These are phyloP conservation scores for Frankliniella intonsa DNA, from an alignment of 2,888 invertebrate species.

Conservation along the genomic window DNA sequence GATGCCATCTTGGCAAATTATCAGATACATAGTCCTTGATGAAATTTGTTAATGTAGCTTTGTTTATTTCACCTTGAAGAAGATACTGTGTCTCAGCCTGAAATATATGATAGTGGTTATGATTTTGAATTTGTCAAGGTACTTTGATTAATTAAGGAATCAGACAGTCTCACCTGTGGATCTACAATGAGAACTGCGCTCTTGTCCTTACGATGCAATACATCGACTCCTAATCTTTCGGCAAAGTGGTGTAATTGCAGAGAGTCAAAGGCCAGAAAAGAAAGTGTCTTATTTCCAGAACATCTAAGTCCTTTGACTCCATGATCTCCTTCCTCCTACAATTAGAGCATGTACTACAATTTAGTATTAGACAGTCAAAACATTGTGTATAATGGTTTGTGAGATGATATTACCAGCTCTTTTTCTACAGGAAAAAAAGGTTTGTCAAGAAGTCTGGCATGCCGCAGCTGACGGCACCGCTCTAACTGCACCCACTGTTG, in stretches of 20 bases:
- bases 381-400: slow-evolving; percentile 29
- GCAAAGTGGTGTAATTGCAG: slow-evolving; percentile 67
- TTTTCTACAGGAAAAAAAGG: background rate
- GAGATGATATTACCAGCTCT: background rate
- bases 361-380: background rate
- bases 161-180: slow-evolving; percentile 54
- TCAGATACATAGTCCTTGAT: slow-evolving; percentile 51
- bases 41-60: slow-evolving; percentile 47
- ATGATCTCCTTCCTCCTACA: background rate
- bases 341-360: background rate
- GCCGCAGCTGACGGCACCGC: background rate
- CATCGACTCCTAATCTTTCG: slow-evolving; percentile 67
- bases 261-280: slow-evolving; percentile 69
- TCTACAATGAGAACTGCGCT: slow-evolving; percentile 68
- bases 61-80: slow-evolving; percentile 45
- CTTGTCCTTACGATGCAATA: slow-evolving; percentile 55
- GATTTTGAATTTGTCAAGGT: slow-evolving; percentile 33
- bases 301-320: slow-evolving; percentile 44
- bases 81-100: slow-evolving; percentile 68
- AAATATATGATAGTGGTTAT: slow-evolving; percentile 36
- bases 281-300: slow-evolving; percentile 55
- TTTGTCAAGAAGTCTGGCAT: slow-evolving; percentile 11
- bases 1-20: slow-evolving; percentile 46
- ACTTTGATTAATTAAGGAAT: slow-evolving; percentile 34
- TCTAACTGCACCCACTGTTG: background rate